These are phyloP conservation scores for Porites rus DNA, from an alignment of 92 coral and sea anemone species.

Conservation along the genomic window DNA sequence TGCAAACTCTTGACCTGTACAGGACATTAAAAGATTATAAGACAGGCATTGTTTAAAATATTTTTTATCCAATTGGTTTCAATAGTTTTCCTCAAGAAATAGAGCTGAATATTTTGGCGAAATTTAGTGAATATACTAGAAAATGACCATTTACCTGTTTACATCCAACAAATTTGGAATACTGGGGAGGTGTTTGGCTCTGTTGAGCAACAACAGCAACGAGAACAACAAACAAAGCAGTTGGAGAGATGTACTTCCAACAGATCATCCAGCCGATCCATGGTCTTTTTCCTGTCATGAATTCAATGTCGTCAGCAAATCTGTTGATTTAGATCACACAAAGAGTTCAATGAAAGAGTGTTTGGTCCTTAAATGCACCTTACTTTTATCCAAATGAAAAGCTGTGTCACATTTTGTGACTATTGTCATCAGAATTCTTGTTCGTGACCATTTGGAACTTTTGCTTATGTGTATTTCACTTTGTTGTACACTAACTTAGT, in stretches of 20 bases:
- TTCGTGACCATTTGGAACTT: too few relatives aligned
- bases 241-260: constrained; percentile 98
- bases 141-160: constrained; percentile 62
- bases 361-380: too few relatives aligned
- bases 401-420: too few relatives aligned
- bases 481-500: neutral
- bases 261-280: constrained; percentile 99
- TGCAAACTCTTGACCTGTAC: too few relatives aligned
- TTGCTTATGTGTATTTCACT: too few relatives aligned
- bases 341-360: too few relatives aligned
- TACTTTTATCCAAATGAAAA: too few relatives aligned
- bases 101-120: neutral
- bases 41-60: too few relatives aligned
- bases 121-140: neutral
- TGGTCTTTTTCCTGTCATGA: constrained; percentile 98
- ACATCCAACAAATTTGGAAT: constrained; percentile 92
- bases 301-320: constrained; percentile 98
- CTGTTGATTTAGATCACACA: constrained; percentile 39
- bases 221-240: constrained; percentile 85
- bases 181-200: constrained; percentile 73
- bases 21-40: too few relatives aligned
- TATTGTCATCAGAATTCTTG: too few relatives aligned
- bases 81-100: neutral
- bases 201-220: constrained; percentile 85
- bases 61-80: too few relatives aligned